Conservation (phyloP, 2,113 vertebrate genomes). For the Neolamprologus longior region DNA sequence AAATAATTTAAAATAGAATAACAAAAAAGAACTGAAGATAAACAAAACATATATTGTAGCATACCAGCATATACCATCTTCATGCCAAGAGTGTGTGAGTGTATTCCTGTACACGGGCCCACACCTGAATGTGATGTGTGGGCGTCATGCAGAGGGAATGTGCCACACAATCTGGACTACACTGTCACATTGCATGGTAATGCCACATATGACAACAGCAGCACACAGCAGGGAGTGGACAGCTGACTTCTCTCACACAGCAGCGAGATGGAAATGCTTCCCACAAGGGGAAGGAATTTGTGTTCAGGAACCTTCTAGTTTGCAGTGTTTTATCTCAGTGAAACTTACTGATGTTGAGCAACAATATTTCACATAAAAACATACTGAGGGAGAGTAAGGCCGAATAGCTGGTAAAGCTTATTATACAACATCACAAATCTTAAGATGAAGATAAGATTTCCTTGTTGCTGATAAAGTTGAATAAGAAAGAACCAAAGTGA, state of each 20-base stretch:
- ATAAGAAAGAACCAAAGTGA: not conserved
- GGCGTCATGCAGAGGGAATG: not conserved
- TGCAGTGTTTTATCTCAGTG: not conserved
- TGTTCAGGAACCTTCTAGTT: not conserved
- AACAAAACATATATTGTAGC: not conserved
- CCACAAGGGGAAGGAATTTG: not conserved
- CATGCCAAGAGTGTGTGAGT: not conserved
- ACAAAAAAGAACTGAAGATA: not conserved
- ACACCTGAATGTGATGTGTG: not conserved
- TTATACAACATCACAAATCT: not conserved
- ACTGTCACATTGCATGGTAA: not conserved
- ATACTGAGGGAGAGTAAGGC: not conserved
- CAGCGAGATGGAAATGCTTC: not conserved
- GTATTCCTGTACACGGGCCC: not conserved
- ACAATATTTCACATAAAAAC: not conserved
- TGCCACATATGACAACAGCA: not conserved
- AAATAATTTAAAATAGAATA: not conserved
- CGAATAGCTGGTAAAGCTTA: not conserved
- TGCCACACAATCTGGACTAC: not conserved
- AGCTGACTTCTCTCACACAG: not conserved
- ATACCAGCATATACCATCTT: not conserved
- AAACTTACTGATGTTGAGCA: not conserved
- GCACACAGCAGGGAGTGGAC: not conserved
- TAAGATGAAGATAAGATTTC: not conserved
- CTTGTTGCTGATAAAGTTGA: not conserved